Evolutionary conservation across 2,797 vertebrate species (phyloP).

Genomic region (Channallabes apus): DNA sequence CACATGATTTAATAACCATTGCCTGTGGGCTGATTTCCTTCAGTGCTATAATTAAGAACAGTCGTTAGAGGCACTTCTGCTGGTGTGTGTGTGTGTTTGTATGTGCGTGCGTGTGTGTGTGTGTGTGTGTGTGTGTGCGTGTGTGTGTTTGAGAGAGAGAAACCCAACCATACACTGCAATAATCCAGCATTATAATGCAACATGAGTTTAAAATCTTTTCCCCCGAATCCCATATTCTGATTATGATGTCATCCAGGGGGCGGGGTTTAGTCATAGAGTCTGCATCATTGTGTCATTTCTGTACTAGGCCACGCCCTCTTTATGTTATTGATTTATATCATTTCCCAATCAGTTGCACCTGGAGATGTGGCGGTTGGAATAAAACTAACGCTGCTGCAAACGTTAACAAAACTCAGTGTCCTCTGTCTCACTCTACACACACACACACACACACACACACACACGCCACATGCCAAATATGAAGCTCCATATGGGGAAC

Average conservation of each 20-base stretch:
- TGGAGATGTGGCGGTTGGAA: not conserved
- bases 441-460: constrained; percentile 20
- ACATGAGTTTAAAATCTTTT: not conserved
- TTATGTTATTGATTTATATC: not conserved
- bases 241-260: not conserved
- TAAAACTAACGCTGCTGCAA: not conserved
- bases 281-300: not conserved
- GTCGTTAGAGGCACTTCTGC: not conserved
- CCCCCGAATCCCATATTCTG: not conserved
- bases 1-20: not conserved
- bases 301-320: not conserved
- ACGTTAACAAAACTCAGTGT: not conserved
- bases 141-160: not conserved
- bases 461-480: not conserved
- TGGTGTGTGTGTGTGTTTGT: constrained; percentile 1
- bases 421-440: too few relatives aligned
- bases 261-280: not conserved
- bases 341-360: not conserved
- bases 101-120: not conserved
- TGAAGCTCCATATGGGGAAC: constrained; percentile 18
- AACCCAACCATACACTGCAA: too few relatives aligned
- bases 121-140: not conserved
- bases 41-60: not conserved
- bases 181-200: not conserved
- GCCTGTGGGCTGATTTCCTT: not conserved